These are phyloP conservation scores for Heliconius erato DNA, from an alignment of 2,888 invertebrate species.

Conservation along the genomic window DNA sequence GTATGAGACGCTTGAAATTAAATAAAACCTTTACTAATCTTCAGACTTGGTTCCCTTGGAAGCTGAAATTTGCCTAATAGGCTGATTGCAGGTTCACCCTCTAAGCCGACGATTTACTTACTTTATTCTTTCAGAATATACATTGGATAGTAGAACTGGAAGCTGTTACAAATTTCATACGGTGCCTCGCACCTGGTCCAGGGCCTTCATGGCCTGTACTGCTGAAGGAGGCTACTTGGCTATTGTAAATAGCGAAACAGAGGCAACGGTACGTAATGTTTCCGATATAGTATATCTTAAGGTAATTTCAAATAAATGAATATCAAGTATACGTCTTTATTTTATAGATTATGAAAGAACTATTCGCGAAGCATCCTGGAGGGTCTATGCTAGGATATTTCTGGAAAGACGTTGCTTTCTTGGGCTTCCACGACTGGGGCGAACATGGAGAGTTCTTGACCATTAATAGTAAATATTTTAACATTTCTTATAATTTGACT, in stretches of 20 bases:
- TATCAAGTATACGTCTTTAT: slow-evolving; percentile 5
- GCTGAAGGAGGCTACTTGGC: slow-evolving; percentile 66
- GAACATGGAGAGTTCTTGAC: slow-evolving; percentile 57
- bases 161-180: slow-evolving; percentile 56
- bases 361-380: slow-evolving; percentile 54
- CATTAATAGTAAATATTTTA: slow-evolving; percentile 48
- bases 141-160: too few relatives aligned
- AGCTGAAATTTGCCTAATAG: too few relatives aligned
- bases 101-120: too few relatives aligned
- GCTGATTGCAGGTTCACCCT: too few relatives aligned
- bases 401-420: slow-evolving; percentile 55
- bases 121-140: too few relatives aligned
- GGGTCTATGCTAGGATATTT: slow-evolving; percentile 52
- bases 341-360: slow-evolving; percentile 51
- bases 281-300: background rate
- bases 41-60: too few relatives aligned
- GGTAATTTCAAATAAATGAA: background rate
- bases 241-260: slow-evolving; percentile 64
- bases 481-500: background rate
- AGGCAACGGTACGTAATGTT: slow-evolving; percentile 43
- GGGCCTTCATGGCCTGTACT: slow-evolving; percentile 64
- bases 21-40: too few relatives aligned
- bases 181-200: slow-evolving; percentile 59
- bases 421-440: slow-evolving; percentile 57
- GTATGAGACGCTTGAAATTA: too few relatives aligned